phyloP scores from a whole-genome alignment of 2,113 vertebrate species.

The Entelurus aequoreus region DNA sequence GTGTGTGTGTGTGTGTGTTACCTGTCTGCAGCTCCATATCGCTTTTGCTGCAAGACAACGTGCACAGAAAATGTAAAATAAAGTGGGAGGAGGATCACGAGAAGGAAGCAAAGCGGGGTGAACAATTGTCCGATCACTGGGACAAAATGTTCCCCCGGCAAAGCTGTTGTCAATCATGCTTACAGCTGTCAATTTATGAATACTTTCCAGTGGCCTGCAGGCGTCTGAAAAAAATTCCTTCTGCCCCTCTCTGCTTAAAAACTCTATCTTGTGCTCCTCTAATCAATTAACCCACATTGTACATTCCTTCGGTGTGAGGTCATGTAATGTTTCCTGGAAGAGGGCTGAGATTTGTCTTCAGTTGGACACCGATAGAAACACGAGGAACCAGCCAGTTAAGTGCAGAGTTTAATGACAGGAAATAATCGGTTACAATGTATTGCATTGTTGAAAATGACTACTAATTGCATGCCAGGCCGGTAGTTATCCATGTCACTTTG shows the following conservation, averaged over 20 bases:
- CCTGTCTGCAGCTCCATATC: conserved; percentile 16
- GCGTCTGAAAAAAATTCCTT: no score
- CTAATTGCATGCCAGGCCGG: background rate
- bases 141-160: conserved; percentile 30
- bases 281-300: conserved; percentile 79
- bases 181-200: background rate
- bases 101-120: background rate
- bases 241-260: background rate
- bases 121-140: conserved; percentile 15
- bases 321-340: conserved; percentile 64
- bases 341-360: conserved; percentile 27
- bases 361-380: no score
- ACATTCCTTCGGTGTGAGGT: conserved; percentile 80
- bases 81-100: background rate
- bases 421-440: background rate
- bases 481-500: no score
- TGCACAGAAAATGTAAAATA: background rate
- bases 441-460: background rate
- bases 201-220: no score
- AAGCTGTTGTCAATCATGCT: conserved; percentile 54
- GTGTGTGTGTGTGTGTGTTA: conserved; percentile 14
- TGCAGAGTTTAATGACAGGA: no score
- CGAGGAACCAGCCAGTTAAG: no score
- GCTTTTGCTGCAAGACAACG: conserved; percentile 7
- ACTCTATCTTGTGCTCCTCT: conserved; percentile 69